These are phyloP conservation scores for Cotesia chilonis DNA, from an alignment of 1,140 invertebrate genomes.

Conservation along the genomic window DNA sequence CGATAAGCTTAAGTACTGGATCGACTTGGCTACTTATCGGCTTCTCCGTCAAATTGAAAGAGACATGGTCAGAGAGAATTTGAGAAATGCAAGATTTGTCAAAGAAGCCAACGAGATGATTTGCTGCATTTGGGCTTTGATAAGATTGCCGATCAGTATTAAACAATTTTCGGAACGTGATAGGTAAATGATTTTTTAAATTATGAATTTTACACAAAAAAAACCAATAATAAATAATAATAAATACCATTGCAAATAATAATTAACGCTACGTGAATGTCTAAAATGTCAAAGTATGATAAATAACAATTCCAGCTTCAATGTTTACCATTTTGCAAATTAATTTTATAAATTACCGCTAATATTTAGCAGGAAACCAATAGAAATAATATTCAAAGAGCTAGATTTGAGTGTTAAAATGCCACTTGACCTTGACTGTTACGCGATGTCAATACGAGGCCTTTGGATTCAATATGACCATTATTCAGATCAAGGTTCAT, in stretches of 20 bases:
- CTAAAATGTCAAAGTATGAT: too few species aligned
- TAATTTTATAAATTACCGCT: not conserved
- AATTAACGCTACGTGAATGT: too few species aligned
- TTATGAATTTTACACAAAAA: not conserved
- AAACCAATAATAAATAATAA: too few species aligned
- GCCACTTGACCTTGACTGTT: constrained; percentile 66
- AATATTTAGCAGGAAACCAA: constrained; percentile 54
- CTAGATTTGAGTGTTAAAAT: constrained; percentile 68
- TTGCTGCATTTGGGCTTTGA: constrained; percentile 66
- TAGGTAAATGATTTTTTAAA: constrained; percentile 38
- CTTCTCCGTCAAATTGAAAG: constrained; percentile 66
- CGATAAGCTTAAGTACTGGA: constrained; percentile 60
- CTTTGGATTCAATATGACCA: constrained; percentile 73
- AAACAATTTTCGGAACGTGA: constrained; percentile 54
- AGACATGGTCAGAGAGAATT: constrained; percentile 64
- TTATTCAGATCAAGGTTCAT: constrained; percentile 58
- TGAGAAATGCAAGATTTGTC: constrained; percentile 64
- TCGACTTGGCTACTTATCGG: constrained; percentile 66
- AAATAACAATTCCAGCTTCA: too few species aligned
- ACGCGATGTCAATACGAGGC: constrained; percentile 68
- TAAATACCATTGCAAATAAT: too few species aligned
- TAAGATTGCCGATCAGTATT: constrained; percentile 61
- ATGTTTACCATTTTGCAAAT: too few species aligned
- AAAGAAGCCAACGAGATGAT: constrained; percentile 61
- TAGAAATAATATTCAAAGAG: constrained; percentile 69